Percentiles rank a stretch among this genome's conserved stretches.
Conservation (phyloP, 2,888 invertebrate species). For the Dione juno region DNA sequence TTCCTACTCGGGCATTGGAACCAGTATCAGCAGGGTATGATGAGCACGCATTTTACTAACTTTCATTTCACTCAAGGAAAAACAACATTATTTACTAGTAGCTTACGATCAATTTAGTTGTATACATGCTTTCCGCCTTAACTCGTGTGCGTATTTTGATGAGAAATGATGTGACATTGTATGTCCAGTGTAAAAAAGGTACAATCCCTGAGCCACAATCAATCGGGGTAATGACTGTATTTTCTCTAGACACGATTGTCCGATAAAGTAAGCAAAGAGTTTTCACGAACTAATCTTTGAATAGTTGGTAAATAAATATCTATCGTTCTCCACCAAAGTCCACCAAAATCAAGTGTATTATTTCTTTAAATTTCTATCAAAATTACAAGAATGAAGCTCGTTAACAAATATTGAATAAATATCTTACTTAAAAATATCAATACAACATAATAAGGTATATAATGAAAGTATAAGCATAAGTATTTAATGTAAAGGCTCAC, state of each 20-base stretch:
- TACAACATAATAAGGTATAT: not conserved
- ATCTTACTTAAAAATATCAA: not conserved
- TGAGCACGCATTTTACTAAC: conserved; percentile 70
- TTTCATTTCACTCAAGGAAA: conserved; percentile 79
- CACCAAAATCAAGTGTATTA: not conserved
- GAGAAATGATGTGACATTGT: not conserved
- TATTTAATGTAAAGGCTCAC: conserved; percentile 9
- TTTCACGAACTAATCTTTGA: conserved; percentile 22
- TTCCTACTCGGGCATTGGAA: conserved; percentile 77
- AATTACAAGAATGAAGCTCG: not conserved
- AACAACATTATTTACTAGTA: conserved; percentile 69
- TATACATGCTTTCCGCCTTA: conserved; percentile 30
- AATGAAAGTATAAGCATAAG: no score
- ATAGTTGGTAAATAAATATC: conserved; percentile 2
- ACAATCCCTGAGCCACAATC: conserved; percentile 1
- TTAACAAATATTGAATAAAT: not conserved
- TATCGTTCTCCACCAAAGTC: no score
- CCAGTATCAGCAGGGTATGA: conserved; percentile 76
- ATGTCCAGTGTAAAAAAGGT: not conserved
- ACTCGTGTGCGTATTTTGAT: not conserved
- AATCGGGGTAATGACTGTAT: conserved; percentile 27
- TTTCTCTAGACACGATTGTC: conserved; percentile 18
- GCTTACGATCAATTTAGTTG: conserved; percentile 66
- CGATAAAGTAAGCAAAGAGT: conserved; percentile 22
- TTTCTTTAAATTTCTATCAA: not conserved